Conservation (phyloP, 1,140 invertebrate genomes). For the Papilio xuthus region DNA sequence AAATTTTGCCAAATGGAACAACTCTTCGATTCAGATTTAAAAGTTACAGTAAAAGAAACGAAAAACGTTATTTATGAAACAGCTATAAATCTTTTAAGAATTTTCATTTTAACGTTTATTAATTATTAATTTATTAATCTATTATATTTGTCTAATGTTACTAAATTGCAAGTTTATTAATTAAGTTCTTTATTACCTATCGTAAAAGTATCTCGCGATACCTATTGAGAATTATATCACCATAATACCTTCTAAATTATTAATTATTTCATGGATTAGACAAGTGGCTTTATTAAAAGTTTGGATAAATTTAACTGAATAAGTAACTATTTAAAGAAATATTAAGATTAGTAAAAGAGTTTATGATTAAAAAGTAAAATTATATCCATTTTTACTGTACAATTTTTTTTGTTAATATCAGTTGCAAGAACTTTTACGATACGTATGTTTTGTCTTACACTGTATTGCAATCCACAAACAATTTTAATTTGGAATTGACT, state of each 20-base stretch:
- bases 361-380: background rate
- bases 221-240: too few species aligned
- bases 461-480: constrained; percentile 20
- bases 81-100: background rate
- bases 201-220: constrained; percentile 2
- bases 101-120: background rate
- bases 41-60: constrained; percentile 4
- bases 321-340: background rate
- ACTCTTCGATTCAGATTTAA: background rate
- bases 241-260: too few species aligned
- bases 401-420: background rate
- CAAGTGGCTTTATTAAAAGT: too few species aligned
- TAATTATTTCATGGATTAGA: too few species aligned
- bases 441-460: constrained; percentile 12
- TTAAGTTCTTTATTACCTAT: background rate
- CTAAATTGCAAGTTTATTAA: background rate
- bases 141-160: background rate
- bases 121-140: constrained; percentile 7
- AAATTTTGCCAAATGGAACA: constrained; percentile 1
- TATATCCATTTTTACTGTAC: background rate
- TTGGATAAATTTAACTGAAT: background rate
- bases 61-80: background rate
- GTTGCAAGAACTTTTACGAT: constrained; percentile 2
- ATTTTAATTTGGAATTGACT: background rate
- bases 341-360: background rate